Percentiles rank a stretch among this genome's conserved stretches.
phyloP scores from a whole-genome alignment of 2,113 vertebrate species.

The Scomber japonicus region DNA sequence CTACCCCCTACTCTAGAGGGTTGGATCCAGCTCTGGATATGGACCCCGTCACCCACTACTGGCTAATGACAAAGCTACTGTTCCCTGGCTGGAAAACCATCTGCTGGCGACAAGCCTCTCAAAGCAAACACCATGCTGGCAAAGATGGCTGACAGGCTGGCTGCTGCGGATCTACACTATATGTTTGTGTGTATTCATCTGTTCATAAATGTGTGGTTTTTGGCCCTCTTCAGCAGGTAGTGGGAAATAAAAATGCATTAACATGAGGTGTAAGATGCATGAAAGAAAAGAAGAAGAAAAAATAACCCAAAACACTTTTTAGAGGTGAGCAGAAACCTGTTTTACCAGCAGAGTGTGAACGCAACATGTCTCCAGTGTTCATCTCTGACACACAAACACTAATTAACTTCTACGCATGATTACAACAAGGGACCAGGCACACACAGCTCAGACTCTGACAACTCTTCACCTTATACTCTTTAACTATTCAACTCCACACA shows the following conservation, averaged over 20 bases:
- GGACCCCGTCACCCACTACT: slow-evolving; percentile 33
- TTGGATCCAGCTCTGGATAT: slow-evolving; percentile 34
- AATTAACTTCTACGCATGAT: slow-evolving; percentile 22
- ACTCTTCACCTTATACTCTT: background rate
- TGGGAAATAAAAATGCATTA: slow-evolving; percentile 26
- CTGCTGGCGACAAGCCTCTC: slow-evolving; percentile 71
- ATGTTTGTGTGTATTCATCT: slow-evolving; percentile 9
- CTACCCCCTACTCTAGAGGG: slow-evolving; percentile 27
- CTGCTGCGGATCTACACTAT: slow-evolving; percentile 6
- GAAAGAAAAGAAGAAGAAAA: background rate
- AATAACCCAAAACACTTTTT: background rate
- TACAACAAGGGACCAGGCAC: background rate
- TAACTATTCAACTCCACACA: background rate
- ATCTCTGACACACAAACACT: slow-evolving; percentile 29
- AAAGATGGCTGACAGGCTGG: slow-evolving; percentile 37
- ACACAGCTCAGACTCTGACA: background rate
- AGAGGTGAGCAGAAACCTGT: slow-evolving; percentile 6
- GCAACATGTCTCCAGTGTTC: slow-evolving; percentile 10
- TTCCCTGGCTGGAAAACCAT: slow-evolving; percentile 70
- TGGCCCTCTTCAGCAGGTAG: slow-evolving; percentile 10
- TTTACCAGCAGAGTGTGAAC: slow-evolving; percentile 20
- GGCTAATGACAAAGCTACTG: slow-evolving; percentile 73
- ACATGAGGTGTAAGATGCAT: slow-evolving; percentile 16
- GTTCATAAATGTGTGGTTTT: slow-evolving; percentile 1
- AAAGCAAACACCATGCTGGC: slow-evolving; percentile 67